Evolutionary conservation across 2,113 vertebrate genomes (phyloP), one percentile per base, ranked within the genome.

Genomic region (Semnopithecus entellus): DNA sequence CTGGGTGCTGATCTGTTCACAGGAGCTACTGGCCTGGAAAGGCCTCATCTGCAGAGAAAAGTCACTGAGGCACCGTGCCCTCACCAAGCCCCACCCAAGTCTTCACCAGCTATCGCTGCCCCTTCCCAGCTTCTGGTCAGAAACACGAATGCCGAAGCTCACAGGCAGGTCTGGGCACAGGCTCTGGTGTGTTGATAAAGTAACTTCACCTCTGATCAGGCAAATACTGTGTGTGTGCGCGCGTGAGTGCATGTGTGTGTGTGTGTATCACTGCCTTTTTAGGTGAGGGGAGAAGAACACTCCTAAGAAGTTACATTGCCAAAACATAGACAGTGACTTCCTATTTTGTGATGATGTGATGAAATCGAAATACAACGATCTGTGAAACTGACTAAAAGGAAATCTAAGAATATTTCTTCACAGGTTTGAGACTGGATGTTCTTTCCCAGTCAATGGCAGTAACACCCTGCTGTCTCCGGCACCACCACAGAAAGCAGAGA

Each of bases 401-500:
- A 48, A 11, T 1, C 18, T 64, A 35, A 90, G 32, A 85, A 43
- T 10, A 43, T 7, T 13, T 5, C 64, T 32, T 68, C 45, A 48
- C 25, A 14, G 83, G 68, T 75, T 20, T 20, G 59, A 0, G 35
- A 23, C 22, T 50, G 2, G 1, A 12, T 2, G 5, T 14, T 76
- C 1, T 4, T 22, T 35, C 82, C 5, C 45, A 75, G 79, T 20
- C 6, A 68, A 27, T 23, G 73, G 32, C 3, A 2, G 43, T 81
- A 32, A 96, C 3, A 23, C 27, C 14, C 0, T n/a, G 12, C 4
- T 3, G 12, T 23, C 4, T 3, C 32, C 3, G 0, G 22, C 18
- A 13, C 0, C 0, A 0, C 79, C 72, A 94, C 94, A 14, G 23
- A 81, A 84, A 3, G n/a, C 35, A 91, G 14, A 61, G 17, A 88